Conservation (phyloP, 2,797 vertebrate genomes). For the Lithobates sylvaticus region DNA sequence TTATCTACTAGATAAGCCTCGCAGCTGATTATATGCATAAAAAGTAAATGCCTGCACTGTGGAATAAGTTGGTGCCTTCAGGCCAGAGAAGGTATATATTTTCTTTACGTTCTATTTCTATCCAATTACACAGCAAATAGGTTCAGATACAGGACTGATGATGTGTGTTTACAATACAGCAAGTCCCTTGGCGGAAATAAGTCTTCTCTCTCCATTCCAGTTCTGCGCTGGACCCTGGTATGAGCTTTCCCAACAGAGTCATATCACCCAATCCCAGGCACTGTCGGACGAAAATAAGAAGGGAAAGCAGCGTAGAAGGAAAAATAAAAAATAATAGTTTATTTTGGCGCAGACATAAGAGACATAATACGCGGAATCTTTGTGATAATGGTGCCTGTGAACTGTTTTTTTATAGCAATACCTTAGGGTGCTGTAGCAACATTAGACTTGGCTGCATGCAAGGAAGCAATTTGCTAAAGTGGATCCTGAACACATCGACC, state of each 20-base stretch:
- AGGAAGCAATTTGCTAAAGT: constrained; percentile 42
- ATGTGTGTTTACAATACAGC: background rate
- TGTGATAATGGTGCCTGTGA: constrained; percentile 20
- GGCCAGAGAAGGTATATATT: background rate
- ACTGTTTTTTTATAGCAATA: constrained; percentile 17
- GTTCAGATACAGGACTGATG: background rate
- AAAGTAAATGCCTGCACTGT: background rate
- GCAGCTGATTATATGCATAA: background rate
- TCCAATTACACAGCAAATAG: background rate
- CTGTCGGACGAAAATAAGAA: background rate
- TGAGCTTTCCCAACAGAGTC: constrained; percentile 7
- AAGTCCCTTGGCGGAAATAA: background rate
- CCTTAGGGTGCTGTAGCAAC: constrained; percentile 22
- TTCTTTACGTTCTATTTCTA: background rate
- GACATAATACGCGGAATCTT: constrained; percentile 11
- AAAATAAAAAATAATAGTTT: constrained; percentile 51
- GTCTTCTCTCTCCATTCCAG: constrained; percentile 1
- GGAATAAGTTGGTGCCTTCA: background rate
- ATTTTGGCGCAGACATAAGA: constrained; percentile 24
- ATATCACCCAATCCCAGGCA: constrained; percentile 15
- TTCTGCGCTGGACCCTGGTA: background rate
- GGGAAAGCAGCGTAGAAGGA: background rate
- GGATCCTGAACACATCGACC: background rate
- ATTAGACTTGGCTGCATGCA: constrained; percentile 25
- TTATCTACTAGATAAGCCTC: background rate